Conservation (phyloP, 2,113 vertebrate species). For the Ochotona princeps region DNA sequence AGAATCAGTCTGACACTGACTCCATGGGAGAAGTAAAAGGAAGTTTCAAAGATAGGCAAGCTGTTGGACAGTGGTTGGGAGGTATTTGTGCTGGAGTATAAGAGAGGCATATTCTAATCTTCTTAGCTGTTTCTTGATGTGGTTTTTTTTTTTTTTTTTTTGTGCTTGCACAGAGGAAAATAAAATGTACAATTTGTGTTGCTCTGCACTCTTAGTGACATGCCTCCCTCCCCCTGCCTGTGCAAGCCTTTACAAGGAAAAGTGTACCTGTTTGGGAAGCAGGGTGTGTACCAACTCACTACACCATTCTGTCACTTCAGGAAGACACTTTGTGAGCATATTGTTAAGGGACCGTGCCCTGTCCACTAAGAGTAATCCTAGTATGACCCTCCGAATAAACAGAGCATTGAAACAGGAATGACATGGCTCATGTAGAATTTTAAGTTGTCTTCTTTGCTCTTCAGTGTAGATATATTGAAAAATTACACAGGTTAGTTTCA, state of each 20-base stretch:
- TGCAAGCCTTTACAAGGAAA: background rate
- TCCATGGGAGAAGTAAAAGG: background rate
- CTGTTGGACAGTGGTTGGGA: rapidly evolving
- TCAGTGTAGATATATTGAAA: background rate
- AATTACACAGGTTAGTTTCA: background rate
- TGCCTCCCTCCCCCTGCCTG: background rate
- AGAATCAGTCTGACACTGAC: background rate
- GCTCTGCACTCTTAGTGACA: background rate
- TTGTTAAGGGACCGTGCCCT: background rate
- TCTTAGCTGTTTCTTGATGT: background rate
- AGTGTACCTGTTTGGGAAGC: background rate
- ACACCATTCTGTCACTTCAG: background rate
- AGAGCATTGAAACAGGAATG: background rate
- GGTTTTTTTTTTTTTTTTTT: too few relatives aligned
- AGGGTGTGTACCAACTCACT: background rate
- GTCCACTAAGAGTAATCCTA: background rate
- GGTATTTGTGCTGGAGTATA: background rate
- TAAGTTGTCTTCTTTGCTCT: background rate
- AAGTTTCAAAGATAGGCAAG: background rate
- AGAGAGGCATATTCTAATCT: background rate
- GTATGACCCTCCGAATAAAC: background rate
- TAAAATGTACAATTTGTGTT: background rate
- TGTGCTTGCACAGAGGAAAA: background rate
- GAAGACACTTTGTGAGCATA: background rate
- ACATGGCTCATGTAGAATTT: background rate